These are phyloP conservation scores for Epizoanthus illoricatus DNA, from an alignment of 92 coral and sea anemone species.

Conservation along the genomic window DNA sequence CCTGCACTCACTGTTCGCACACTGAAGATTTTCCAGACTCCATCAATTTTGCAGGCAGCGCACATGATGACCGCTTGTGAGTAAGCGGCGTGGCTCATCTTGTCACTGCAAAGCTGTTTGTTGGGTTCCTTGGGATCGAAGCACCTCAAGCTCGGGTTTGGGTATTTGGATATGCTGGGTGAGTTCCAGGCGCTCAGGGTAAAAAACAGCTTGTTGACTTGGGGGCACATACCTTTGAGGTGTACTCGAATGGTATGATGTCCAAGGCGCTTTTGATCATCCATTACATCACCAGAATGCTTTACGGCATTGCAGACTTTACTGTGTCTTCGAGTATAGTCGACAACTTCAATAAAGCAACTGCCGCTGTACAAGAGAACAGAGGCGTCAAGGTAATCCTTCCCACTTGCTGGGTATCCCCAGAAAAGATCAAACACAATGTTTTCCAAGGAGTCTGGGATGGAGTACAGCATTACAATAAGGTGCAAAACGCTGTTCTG, in stretches of 20 bases:
- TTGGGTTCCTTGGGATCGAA: constrained; percentile 78
- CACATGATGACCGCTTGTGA: constrained; percentile 98
- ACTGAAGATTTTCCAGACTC: constrained; percentile 87
- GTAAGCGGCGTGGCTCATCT: constrained; percentile 83
- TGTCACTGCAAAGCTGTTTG: constrained; percentile 88
- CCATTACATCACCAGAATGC: constrained; percentile 95
- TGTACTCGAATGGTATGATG: constrained; percentile 83
- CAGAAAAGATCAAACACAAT: constrained; percentile 90
- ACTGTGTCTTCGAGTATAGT: constrained; percentile 21
- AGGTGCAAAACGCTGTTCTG: constrained; percentile 80
- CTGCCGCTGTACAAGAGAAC: constrained; percentile 78
- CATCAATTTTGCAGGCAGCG: constrained; percentile 73
- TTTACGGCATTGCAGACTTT: constrained; percentile 49
- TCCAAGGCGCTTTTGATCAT: constrained; percentile 48
- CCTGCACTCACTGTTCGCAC: constrained; percentile 74
- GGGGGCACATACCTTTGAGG: constrained; percentile 64
- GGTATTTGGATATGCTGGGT: constrained; percentile 85
- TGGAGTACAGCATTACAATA: constrained; percentile 80
- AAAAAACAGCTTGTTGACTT: constrained; percentile 84
- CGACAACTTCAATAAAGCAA: constrained; percentile 59
- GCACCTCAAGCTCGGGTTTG: constrained; percentile 80
- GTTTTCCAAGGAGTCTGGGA: constrained; percentile 77
- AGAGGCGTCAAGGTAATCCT: constrained; percentile 84
- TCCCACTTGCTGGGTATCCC: constrained; percentile 73
- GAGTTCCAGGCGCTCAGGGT: constrained; percentile 91